phyloP scores from a whole-genome alignment of 2,888 invertebrate species.

The Drosophila picticornis region DNA sequence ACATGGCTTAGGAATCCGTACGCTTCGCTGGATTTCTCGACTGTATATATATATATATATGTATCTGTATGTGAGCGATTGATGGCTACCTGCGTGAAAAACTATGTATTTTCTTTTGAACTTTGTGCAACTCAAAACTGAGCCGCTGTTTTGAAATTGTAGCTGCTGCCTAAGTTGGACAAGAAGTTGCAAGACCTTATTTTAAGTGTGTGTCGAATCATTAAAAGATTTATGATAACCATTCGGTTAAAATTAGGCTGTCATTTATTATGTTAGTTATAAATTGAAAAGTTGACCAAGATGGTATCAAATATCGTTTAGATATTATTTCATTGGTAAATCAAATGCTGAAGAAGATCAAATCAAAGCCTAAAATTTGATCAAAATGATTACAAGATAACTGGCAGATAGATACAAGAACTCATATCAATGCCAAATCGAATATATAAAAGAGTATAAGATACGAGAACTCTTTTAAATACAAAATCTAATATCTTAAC shows the following conservation, averaged over 20 bases:
- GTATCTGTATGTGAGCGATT: constrained; percentile 9
- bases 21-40: constrained; percentile 25
- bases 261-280: not conserved
- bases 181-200: constrained; percentile 24
- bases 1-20: constrained; percentile 50
- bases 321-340: not conserved
- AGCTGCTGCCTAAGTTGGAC: constrained; percentile 3
- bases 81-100: constrained; percentile 38
- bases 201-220: constrained; percentile 2
- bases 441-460: not conserved
- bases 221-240: not conserved
- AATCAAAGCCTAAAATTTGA: not conserved
- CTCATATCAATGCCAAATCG: not conserved
- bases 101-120: constrained; percentile 10
- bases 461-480: not conserved
- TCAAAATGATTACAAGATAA: not conserved
- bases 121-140: constrained; percentile 37
- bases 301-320: not conserved
- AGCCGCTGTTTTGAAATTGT: constrained; percentile 10
- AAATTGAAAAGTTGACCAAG: not conserved
- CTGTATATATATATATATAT: not conserved
- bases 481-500: not conserved
- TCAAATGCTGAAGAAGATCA: not conserved
- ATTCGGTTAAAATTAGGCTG: not conserved
- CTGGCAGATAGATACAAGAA: not conserved